Percentiles rank a stretch among this genome's conserved stretches.
These are phyloP conservation scores for Dendrolimus kikuchii DNA, from an alignment of 1,140 invertebrate genomes.

Conservation along the genomic window DNA sequence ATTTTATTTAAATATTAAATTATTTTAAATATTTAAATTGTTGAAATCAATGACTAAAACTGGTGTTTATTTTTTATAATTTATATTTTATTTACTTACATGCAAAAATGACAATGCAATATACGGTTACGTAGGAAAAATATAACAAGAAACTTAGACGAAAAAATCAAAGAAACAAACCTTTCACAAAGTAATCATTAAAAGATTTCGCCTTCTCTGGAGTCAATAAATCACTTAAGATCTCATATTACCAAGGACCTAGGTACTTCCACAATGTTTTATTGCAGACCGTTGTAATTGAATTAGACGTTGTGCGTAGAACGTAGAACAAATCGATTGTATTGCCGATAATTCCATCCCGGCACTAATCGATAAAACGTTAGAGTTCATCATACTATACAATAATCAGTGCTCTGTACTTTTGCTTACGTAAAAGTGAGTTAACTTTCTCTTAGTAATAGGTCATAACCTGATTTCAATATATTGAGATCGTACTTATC, in stretches of 20 bases:
- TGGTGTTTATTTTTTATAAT: too few relatives aligned
- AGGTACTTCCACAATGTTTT: slow-evolving; percentile 33
- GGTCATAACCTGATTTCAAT: background rate
- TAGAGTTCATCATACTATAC: slow-evolving; percentile 27
- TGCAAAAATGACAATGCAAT: too few relatives aligned
- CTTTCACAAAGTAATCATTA: too few relatives aligned
- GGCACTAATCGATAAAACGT: slow-evolving; percentile 17
- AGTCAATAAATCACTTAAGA: slow-evolving; percentile 10
- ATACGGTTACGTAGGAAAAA: too few relatives aligned
- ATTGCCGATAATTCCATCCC: slow-evolving; percentile 25
- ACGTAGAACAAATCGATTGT: slow-evolving; percentile 48
- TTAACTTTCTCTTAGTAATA: background rate
- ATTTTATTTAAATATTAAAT: too few relatives aligned
- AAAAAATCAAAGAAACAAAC: too few relatives aligned
- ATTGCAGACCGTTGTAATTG: slow-evolving; percentile 35
- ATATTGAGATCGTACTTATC: too few relatives aligned
- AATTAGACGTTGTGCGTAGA: slow-evolving; percentile 40
- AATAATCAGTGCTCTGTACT: slow-evolving; percentile 13
- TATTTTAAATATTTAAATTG: too few relatives aligned
- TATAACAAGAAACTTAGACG: too few relatives aligned
- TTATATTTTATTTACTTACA: too few relatives aligned
- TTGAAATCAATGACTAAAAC: too few relatives aligned
- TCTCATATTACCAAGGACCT: slow-evolving; percentile 3
- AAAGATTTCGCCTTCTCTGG: background rate
- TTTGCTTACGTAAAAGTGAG: background rate